A percentile compares a stretch with the other conserved stretches of the same genome.
Evolutionary conservation across 2,888 invertebrate genomes (phyloP).

Genomic region (Oconnorella tubifera): DNA sequence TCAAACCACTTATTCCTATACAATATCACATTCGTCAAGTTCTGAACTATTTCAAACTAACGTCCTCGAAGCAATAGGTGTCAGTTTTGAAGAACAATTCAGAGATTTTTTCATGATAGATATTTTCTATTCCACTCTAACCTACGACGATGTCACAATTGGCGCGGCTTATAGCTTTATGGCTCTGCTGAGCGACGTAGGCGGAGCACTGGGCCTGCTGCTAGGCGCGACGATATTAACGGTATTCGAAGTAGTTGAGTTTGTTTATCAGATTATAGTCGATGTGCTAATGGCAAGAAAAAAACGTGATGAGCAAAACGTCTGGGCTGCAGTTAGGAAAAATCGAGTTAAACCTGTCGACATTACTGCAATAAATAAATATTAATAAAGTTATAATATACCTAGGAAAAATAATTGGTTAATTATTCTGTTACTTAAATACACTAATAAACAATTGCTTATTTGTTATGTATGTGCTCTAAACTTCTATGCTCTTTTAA

Average conservation of each 20-base stretch:
- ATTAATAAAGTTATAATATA: too few relatives aligned
- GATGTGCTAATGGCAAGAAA: neutral
- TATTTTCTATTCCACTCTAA: neutral
- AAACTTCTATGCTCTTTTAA: too few relatives aligned
- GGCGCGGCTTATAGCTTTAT: neutral
- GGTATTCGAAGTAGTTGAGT: neutral
- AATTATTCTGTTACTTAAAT: too few relatives aligned
- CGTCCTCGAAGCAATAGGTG: neutral
- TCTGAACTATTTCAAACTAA: neutral
- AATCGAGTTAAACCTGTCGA: neutral
- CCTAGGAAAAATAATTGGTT: too few relatives aligned
- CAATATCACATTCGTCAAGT: neutral
- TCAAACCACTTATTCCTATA: neutral
- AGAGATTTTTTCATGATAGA: neutral
- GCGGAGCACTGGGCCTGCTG: neutral
- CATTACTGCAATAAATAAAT: too few relatives aligned
- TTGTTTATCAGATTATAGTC: neutral
- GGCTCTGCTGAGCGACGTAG: neutral
- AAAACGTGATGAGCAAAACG: neutral
- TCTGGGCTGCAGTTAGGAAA: neutral
- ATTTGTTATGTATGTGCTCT: too few relatives aligned
- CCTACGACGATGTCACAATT: neutral
- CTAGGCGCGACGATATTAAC: neutral
- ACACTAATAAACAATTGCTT: too few relatives aligned
- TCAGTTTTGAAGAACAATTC: neutral